phyloP scores from a whole-genome alignment of 37 sponge, comb jelly and placozoan species.

The Cladorhizidae sp. region DNA sequence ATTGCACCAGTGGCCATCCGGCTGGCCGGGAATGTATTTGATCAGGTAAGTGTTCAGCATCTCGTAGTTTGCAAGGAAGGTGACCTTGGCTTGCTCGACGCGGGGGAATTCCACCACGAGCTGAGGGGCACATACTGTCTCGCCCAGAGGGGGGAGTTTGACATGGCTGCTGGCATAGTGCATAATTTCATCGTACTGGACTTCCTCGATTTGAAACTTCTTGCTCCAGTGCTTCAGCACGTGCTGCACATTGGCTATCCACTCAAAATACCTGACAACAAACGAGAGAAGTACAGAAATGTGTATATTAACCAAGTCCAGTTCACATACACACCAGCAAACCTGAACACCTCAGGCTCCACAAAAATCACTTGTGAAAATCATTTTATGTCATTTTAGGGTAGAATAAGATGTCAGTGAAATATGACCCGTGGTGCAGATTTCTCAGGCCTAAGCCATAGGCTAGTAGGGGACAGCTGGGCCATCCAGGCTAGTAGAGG shows the following conservation, averaged over 20 bases:
- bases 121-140: conserved; percentile 29
- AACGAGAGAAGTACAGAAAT: too few species aligned
- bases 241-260: conserved; percentile 41
- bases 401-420: too few species aligned
- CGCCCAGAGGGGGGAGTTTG: conserved; percentile 14
- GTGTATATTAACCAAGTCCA: too few species aligned
- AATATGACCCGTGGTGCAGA: too few species aligned
- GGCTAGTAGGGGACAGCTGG: too few species aligned
- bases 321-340: too few species aligned
- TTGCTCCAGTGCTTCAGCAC: conserved; percentile 43
- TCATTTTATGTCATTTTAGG: too few species aligned
- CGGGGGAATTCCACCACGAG: conserved; percentile 10
- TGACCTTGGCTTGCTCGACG: conserved; percentile 11
- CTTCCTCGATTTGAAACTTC: conserved; percentile 19
- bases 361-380: too few species aligned
- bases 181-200: conserved; percentile 63
- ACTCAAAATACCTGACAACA: conserved; percentile 57
- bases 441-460: too few species aligned
- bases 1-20: conserved; percentile 50
- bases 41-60: conserved; percentile 42
- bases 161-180: conserved; percentile 31
- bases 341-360: too few species aligned
- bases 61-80: conserved; percentile 27
- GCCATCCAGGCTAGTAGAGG: too few species aligned
- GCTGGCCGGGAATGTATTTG: conserved; percentile 40